These are phyloP conservation scores for Phylloscopus trochiloides DNA, from an alignment of 2,113 vertebrate species.

Conservation along the genomic window DNA sequence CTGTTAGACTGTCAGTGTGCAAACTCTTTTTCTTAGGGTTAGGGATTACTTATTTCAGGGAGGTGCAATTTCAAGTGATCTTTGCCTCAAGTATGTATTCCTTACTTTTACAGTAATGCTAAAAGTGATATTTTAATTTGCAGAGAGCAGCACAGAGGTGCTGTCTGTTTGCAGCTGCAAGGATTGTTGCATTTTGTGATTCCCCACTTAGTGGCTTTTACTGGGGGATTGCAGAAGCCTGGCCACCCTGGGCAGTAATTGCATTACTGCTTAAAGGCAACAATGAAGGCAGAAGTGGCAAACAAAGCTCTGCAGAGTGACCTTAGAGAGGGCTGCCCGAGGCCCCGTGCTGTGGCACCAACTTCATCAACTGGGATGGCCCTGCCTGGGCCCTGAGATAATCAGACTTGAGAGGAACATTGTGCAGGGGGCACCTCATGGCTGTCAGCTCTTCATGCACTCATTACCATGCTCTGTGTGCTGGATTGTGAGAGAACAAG, in stretches of 20 bases:
- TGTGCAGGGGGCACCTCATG: conserved; percentile 64
- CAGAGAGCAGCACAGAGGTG: not conserved
- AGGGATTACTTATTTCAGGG: not conserved
- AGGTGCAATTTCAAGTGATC: not conserved
- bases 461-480: conserved; percentile 69
- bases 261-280: conserved; percentile 70
- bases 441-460: conserved; percentile 59
- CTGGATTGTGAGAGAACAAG: conserved; percentile 73
- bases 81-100: not conserved
- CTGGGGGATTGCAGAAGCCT: conserved; percentile 44
- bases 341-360: conserved; percentile 62
- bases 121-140: not conserved
- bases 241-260: conserved; percentile 69
- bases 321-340: conserved; percentile 73
- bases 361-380: conserved; percentile 53
- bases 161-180: not conserved
- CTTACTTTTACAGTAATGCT: not conserved
- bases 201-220: conserved; percentile 7
- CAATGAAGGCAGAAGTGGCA: conserved; percentile 70
- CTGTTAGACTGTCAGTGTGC: not conserved
- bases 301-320: conserved; percentile 71
- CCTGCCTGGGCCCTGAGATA: conserved; percentile 44
- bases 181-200: not conserved
- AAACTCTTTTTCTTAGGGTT: not conserved
- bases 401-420: conserved; percentile 61